Evolutionary conservation across 2,113 vertebrate genomes (phyloP).

Genomic region (Amblyornis subalaris): DNA sequence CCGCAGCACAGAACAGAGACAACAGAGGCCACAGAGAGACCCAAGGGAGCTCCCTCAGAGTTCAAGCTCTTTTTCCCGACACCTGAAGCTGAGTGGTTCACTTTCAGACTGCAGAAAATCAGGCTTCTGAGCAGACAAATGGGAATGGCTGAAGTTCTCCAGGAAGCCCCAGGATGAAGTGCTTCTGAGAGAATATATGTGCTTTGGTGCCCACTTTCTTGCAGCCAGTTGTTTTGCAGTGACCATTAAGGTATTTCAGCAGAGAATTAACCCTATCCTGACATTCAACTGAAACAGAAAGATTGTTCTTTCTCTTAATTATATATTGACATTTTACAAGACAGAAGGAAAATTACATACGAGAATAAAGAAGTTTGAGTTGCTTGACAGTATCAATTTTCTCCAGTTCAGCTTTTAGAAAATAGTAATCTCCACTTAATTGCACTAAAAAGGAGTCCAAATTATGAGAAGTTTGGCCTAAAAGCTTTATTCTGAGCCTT

Average conservation of each 20-base stretch:
- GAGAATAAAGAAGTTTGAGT: not conserved
- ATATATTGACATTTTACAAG: not conserved
- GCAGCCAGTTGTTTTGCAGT: not conserved
- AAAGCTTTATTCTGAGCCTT: not conserved
- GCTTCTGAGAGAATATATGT: not conserved
- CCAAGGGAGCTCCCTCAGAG: not conserved
- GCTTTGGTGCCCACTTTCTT: not conserved
- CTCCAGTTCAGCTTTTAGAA: not conserved
- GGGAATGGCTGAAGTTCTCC: not conserved
- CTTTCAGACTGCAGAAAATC: not conserved
- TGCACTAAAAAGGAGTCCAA: not conserved
- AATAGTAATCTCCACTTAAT: not conserved
- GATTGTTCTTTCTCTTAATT: not conserved
- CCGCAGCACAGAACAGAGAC: fast-evolving
- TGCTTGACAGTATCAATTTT: not conserved
- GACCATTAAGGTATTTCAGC: not conserved
- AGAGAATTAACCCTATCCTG: not conserved
- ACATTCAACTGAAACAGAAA: not conserved
- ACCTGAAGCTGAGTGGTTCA: not conserved
- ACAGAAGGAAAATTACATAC: not conserved
- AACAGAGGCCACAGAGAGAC: not conserved
- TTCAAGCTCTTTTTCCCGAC: not conserved
- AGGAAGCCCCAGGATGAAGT: not conserved
- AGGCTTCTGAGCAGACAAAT: not conserved
- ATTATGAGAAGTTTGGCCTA: not conserved